A percentile compares a stretch with the other conserved stretches of the same genome.
These are phyloP conservation scores for Digitonthophagus gazella DNA, from an alignment of 2,888 invertebrate species.

Conservation along the genomic window DNA sequence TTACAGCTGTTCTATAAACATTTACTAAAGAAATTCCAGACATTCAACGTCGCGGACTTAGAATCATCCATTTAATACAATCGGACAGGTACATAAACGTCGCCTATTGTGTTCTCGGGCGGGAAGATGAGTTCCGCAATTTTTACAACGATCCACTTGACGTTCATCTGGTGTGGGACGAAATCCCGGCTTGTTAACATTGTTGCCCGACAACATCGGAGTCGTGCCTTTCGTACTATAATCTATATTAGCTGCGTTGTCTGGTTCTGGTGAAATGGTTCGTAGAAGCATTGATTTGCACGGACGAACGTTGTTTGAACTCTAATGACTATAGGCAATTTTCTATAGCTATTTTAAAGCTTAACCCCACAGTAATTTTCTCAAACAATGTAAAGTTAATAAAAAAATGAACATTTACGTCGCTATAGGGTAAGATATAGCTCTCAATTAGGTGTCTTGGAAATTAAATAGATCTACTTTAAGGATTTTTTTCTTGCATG, in stretches of 20 bases:
- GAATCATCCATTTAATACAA: constrained; percentile 6
- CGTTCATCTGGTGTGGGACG: not conserved
- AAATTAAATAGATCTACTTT: too few relatives aligned
- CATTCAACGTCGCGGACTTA: not conserved
- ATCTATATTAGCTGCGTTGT: not conserved
- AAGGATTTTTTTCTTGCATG: too few relatives aligned
- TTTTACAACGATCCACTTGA: constrained; percentile 6
- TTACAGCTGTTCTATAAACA: constrained; percentile 8
- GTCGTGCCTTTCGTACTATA: not conserved
- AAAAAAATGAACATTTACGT: too few relatives aligned
- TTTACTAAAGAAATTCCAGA: constrained; percentile 3
- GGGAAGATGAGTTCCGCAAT: constrained; percentile 5
- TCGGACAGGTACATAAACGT: constrained; percentile 8
- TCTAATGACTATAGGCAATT: too few relatives aligned
- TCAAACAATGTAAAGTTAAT: too few relatives aligned
- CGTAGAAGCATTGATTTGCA: too few relatives aligned
- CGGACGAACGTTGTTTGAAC: not conserved
- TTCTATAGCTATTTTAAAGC: too few relatives aligned
- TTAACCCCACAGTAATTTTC: too few relatives aligned
- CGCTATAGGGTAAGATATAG: too few relatives aligned
- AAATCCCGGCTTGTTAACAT: not conserved
- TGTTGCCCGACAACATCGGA: not conserved
- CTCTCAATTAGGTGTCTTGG: too few relatives aligned
- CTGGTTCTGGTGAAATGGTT: not conserved
- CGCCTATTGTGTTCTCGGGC: constrained; percentile 11